phyloP scores from a whole-genome alignment of 2,888 invertebrate genomes.

The Volucella bombylans region DNA sequence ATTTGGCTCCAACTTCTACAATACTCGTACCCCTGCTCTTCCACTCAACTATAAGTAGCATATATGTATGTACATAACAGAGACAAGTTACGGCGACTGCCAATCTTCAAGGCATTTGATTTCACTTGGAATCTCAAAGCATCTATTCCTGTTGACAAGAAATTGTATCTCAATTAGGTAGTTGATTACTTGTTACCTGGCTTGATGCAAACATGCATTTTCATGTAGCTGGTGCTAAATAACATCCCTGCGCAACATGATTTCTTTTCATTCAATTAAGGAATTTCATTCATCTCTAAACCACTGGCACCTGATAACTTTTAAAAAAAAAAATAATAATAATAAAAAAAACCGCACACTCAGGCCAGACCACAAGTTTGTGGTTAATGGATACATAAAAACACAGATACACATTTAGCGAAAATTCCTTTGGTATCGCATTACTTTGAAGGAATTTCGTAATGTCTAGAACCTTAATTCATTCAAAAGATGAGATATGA shows the following conservation, averaged over 20 bases:
- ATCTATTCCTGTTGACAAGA: slow-evolving; percentile 13
- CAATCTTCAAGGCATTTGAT: background rate
- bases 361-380: slow-evolving; percentile 10
- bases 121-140: background rate
- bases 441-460: background rate
- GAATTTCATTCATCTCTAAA: slow-evolving; percentile 62
- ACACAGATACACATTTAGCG: background rate
- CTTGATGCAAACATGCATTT: slow-evolving; percentile 53
- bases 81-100: no score
- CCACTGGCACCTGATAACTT: slow-evolving; percentile 62
- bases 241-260: slow-evolving; percentile 32
- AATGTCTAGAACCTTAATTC: no score
- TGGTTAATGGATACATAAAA: no score
- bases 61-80: no score
- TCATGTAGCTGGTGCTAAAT: slow-evolving; percentile 43
- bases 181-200: background rate
- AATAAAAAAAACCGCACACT: slow-evolving; percentile 23
- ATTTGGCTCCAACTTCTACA: slow-evolving; percentile 1
- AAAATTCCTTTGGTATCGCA: background rate
- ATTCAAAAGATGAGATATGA: background rate
- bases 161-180: slow-evolving; percentile 28
- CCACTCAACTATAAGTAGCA: no score
- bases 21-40: no score
- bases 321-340: no score
- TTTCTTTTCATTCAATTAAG: slow-evolving; percentile 51